These are phyloP conservation scores for Ataeniobius toweri DNA, from an alignment of 2,797 vertebrate species.

Conservation along the genomic window DNA sequence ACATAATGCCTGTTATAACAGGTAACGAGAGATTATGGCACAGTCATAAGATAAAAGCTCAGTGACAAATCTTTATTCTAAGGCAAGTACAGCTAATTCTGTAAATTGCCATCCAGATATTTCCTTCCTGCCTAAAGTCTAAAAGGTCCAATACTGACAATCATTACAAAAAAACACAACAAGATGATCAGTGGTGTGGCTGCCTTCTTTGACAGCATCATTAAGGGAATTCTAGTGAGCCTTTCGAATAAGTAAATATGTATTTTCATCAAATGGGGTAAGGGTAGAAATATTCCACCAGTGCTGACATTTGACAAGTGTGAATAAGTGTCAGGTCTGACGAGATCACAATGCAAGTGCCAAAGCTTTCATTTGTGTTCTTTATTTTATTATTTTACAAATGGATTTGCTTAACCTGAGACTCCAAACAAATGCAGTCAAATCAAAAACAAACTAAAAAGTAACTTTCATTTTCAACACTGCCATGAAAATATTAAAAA, in stretches of 20 bases:
- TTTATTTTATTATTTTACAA: constrained; percentile 38
- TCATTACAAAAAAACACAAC: constrained; percentile 36
- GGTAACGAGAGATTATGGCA: constrained; percentile 81
- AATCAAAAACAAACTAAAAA: constrained; percentile 68
- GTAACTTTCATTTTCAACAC: constrained; percentile 50
- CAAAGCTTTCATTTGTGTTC: constrained; percentile 56
- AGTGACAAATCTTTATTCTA: constrained; percentile 80
- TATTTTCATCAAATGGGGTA: constrained; percentile 14
- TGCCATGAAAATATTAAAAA: constrained; percentile 60
- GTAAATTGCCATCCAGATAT: constrained; percentile 33
- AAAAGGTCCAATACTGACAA: constrained; percentile 53
- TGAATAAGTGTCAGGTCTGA: constrained; percentile 56
- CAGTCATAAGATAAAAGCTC: constrained; percentile 81
- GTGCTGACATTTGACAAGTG: constrained; percentile 70
- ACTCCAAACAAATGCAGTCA: constrained; percentile 61
- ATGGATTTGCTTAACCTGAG: constrained; percentile 53
- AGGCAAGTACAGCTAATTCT: constrained; percentile 76
- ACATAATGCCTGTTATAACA: constrained; percentile 80
- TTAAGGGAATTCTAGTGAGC: constrained; percentile 18
- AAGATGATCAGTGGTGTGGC: constrained; percentile 21
- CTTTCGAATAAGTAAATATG: constrained; percentile 35
- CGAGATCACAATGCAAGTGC: constrained; percentile 77
- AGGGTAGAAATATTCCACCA: constrained; percentile 52
- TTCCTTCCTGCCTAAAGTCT: constrained; percentile 5
- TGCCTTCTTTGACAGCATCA: constrained; percentile 30